These are phyloP conservation scores for Calameuta filiformis DNA, from an alignment of 2,888 invertebrate species.

Conservation along the genomic window DNA sequence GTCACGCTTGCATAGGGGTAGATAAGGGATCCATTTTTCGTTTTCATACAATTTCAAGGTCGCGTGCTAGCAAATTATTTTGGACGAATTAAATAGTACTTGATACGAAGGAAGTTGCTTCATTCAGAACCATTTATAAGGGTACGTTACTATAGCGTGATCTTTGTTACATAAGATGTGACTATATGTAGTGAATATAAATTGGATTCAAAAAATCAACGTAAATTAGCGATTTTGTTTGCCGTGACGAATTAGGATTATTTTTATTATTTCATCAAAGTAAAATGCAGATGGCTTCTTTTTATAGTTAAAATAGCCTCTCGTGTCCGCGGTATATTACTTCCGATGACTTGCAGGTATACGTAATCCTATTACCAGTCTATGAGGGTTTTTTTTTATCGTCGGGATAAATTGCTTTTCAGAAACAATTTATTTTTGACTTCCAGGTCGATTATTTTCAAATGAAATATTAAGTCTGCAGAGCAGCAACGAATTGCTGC, in stretches of 20 bases:
- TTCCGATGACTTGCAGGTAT: background rate
- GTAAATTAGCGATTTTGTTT: background rate
- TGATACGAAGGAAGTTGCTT: background rate
- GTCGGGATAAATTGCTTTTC: background rate
- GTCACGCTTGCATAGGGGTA: background rate
- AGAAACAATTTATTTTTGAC: background rate
- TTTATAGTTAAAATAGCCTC: background rate
- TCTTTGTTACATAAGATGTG: background rate
- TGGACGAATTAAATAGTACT: background rate
- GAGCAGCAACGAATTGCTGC: background rate
- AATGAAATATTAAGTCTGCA: background rate
- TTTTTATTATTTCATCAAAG: background rate
- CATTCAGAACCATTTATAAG: background rate
- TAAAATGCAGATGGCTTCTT: background rate
- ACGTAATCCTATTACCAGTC: background rate
- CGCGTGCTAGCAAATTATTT: background rate
- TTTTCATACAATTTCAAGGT: background rate
- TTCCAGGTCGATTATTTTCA: background rate
- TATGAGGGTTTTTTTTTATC: background rate
- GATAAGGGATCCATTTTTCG: background rate
- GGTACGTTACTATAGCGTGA: background rate
- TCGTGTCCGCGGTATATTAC: background rate
- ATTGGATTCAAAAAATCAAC: too few species aligned
- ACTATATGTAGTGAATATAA: too few species aligned
- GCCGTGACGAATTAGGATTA: background rate